Conservation (phyloP, 2,113 vertebrate species). For the Meriones unguiculatus region DNA sequence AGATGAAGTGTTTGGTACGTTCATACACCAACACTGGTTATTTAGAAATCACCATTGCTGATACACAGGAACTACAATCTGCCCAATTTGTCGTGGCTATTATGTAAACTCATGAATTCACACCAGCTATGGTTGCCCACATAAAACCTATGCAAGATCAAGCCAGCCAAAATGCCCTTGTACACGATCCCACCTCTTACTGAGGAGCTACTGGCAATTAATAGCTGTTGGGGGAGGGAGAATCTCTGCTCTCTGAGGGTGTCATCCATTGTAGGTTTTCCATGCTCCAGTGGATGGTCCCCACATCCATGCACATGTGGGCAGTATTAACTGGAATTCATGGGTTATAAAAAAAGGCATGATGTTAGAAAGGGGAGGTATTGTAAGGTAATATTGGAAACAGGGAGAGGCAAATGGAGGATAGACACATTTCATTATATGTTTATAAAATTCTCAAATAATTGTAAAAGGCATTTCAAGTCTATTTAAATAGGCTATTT, state of each 20-base stretch:
- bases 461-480: no score
- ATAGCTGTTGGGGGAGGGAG: not conserved
- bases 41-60: not conserved
- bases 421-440: no score
- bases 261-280: not conserved
- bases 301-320: not conserved
- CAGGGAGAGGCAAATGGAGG: no score
- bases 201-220: not conserved
- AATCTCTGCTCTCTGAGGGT: not conserved
- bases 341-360: not conserved
- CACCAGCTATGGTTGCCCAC: not conserved
- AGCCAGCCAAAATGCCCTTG: not conserved
- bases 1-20: not conserved
- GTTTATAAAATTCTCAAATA: no score
- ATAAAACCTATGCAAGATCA: not conserved
- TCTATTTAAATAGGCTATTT: not conserved
- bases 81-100: not conserved
- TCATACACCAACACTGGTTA: not conserved
- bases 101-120: not conserved
- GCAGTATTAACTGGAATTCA: not conserved
- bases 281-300: not conserved
- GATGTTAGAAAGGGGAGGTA: no score
- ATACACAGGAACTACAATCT: not conserved
- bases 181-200: not conserved
- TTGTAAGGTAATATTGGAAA: no score